These are phyloP conservation scores for Ursus arctos DNA, from an alignment of 2,113 vertebrate genomes.

Conservation along the genomic window DNA sequence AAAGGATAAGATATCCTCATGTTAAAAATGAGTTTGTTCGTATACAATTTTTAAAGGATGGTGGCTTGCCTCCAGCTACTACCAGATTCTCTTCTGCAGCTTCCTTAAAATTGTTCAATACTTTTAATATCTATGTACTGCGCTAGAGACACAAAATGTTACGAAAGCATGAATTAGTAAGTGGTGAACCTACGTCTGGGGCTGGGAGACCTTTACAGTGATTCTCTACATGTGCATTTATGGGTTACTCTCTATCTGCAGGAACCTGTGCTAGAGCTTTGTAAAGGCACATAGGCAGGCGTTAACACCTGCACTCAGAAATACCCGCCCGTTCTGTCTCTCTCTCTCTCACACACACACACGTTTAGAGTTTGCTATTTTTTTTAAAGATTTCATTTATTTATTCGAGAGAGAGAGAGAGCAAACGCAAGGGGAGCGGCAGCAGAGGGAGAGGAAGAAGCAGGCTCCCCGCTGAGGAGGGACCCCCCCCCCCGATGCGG, in stretches of 20 bases:
- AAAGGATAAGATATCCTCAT: not conserved
- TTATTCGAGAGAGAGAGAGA: too few relatives aligned
- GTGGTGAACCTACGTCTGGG: not conserved
- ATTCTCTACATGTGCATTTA: too few relatives aligned
- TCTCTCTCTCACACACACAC: not conserved
- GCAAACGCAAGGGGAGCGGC: too few relatives aligned
- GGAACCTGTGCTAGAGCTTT: not conserved
- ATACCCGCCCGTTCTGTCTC: not conserved
- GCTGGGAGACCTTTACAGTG: not conserved
- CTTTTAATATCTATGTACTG: not conserved
- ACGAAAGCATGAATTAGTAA: not conserved
- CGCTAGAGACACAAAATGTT: not conserved
- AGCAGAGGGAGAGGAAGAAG: too few relatives aligned
- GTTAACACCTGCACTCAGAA: not conserved
- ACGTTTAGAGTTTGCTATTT: not conserved
- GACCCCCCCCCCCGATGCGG: too few relatives aligned
- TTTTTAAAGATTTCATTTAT: not conserved
- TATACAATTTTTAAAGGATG: not conserved
- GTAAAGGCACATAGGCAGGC: not conserved
- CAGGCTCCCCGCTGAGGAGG: too few relatives aligned
- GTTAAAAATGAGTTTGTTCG: not conserved
- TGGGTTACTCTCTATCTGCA: fast-evolving
- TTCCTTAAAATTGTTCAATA: not conserved
- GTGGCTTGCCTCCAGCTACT: too few relatives aligned
- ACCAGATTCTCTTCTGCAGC: not conserved